A percentile compares a stretch with the other conserved stretches of the same genome.
These are phyloP conservation scores for Protonibea diacanthus DNA, from an alignment of 2,797 vertebrate genomes.

Conservation along the genomic window DNA sequence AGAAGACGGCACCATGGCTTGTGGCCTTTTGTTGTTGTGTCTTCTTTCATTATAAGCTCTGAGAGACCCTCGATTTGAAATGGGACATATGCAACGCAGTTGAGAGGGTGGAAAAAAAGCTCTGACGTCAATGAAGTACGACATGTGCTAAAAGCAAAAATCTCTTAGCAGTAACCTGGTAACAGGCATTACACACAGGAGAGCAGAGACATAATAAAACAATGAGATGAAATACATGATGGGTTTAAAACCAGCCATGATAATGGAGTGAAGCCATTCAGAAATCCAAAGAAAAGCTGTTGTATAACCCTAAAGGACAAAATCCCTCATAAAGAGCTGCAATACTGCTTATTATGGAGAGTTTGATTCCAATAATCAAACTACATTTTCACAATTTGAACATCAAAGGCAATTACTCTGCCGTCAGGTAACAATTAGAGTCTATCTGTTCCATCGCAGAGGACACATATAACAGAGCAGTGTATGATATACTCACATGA, in stretches of 20 bases:
- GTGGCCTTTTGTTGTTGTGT: constrained; percentile 63
- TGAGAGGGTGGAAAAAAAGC: constrained; percentile 62
- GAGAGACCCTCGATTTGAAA: constrained; percentile 68
- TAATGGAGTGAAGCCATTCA: constrained; percentile 35
- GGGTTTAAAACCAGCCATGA: constrained; percentile 39
- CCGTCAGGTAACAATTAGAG: constrained; percentile 37
- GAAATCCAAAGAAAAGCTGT: constrained; percentile 31
- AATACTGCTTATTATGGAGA: neutral
- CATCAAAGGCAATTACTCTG: constrained; percentile 16
- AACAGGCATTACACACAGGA: constrained; percentile 77
- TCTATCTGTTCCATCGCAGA: constrained; percentile 48
- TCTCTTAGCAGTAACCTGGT: constrained; percentile 83
- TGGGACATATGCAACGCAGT: constrained; percentile 66
- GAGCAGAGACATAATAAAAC: constrained; percentile 68
- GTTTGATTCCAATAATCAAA: constrained; percentile 39
- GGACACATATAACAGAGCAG: constrained; percentile 41
- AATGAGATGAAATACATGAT: constrained; percentile 49
- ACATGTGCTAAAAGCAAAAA: constrained; percentile 79
- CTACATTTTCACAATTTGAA: constrained; percentile 18
- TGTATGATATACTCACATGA: constrained; percentile 50
- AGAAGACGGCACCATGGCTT: constrained; percentile 29
- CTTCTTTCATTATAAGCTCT: constrained; percentile 65
- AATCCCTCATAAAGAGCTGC: constrained; percentile 13
- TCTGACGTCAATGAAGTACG: constrained; percentile 84
- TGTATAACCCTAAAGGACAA: neutral